Conservation (phyloP, 2,888 invertebrate genomes). For the Parnassius apollo region DNA sequence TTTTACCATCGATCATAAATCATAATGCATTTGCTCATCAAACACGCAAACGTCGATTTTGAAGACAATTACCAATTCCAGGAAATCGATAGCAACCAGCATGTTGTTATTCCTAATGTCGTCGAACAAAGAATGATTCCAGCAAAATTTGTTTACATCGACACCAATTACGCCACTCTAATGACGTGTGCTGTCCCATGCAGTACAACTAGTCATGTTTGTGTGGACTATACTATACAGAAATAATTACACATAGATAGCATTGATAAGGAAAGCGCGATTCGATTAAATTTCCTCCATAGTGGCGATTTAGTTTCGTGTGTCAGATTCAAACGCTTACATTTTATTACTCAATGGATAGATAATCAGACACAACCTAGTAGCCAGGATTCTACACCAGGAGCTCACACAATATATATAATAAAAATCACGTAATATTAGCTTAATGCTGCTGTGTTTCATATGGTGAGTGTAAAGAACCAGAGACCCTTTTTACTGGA, state of each 20-base stretch:
- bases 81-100: slow-evolving; percentile 42
- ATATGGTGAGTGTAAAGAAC: no score
- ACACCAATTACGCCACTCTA: slow-evolving; percentile 51
- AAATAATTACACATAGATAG: slow-evolving; percentile 32
- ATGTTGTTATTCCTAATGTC: slow-evolving; percentile 34
- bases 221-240: slow-evolving; percentile 24
- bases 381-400: no score
- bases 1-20: slow-evolving; percentile 1
- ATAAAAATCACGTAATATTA: no score
- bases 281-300: slow-evolving; percentile 32
- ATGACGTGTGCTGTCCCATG: slow-evolving; percentile 37
- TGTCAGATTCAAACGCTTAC: slow-evolving; percentile 1
- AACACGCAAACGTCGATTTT: slow-evolving; percentile 20
- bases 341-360: background rate
- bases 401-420: no score
- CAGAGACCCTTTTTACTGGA: no score
- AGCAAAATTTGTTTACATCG: slow-evolving; percentile 52
- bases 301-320: slow-evolving; percentile 2
- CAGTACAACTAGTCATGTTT: slow-evolving; percentile 30
- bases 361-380: no score
- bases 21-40: slow-evolving; percentile 14
- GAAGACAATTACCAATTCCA: slow-evolving; percentile 39
- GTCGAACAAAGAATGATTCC: slow-evolving; percentile 11
- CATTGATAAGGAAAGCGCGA: slow-evolving; percentile 34
- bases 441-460: no score